Conservation (phyloP, 2,888 invertebrate genomes). For the Erynnis tages region DNA sequence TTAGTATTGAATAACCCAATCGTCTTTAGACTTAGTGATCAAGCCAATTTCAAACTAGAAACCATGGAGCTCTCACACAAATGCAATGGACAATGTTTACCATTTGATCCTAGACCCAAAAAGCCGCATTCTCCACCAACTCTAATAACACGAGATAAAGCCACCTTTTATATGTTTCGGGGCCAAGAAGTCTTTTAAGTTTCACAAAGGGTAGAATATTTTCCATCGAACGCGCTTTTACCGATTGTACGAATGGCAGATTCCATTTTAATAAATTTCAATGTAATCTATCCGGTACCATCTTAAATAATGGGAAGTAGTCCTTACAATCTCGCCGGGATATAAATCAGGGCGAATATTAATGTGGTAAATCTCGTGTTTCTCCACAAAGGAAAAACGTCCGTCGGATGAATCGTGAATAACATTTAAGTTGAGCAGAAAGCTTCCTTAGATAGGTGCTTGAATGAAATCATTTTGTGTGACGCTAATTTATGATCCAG, state of each 20-base stretch:
- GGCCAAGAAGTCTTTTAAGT: slow-evolving; percentile 2
- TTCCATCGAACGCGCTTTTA: slow-evolving; percentile 8
- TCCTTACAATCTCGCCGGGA: slow-evolving; percentile 29
- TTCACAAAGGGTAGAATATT: slow-evolving; percentile 21
- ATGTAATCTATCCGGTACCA: slow-evolving; percentile 27
- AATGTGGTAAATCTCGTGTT: slow-evolving; percentile 32
- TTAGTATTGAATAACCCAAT: too few relatives aligned
- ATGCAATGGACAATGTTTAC: background rate
- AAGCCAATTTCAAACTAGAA: too few relatives aligned
- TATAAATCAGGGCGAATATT: slow-evolving; percentile 39
- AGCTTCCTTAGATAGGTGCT: slow-evolving; percentile 24
- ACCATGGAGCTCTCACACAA: too few relatives aligned
- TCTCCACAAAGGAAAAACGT: slow-evolving; percentile 19
- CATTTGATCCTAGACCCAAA: background rate
- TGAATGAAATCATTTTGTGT: slow-evolving; percentile 22
- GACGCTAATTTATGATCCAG: slow-evolving; percentile 22
- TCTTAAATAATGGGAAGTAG: slow-evolving; percentile 35
- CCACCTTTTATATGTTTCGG: slow-evolving; percentile 5
- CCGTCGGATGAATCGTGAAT: slow-evolving; percentile 22
- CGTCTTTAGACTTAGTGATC: too few relatives aligned
- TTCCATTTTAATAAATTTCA: slow-evolving; percentile 29
- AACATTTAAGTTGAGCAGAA: slow-evolving; percentile 24
- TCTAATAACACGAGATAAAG: slow-evolving; percentile 1
- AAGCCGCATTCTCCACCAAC: background rate
- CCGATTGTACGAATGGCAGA: slow-evolving; percentile 22